A percentile compares a stretch with the other conserved stretches of the same genome.
Evolutionary conservation across 2,113 vertebrate species (phyloP).

Genomic region (Noturus placidus): DNA sequence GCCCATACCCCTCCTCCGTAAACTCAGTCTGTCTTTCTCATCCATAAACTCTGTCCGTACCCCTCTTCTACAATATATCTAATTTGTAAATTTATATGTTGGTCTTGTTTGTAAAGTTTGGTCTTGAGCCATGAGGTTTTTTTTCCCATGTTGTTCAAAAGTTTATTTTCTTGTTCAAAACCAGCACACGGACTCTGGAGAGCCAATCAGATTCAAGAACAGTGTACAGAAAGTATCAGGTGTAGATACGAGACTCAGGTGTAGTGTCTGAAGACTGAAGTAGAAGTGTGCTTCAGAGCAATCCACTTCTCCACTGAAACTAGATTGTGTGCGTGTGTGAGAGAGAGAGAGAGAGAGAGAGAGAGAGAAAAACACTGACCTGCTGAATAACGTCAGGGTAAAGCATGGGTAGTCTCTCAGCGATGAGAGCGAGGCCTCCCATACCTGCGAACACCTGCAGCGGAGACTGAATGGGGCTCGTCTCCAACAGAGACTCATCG

Average conservation of each 20-base stretch:
- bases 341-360: not conserved
- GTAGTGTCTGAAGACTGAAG: not conserved
- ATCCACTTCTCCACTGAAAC: not conserved
- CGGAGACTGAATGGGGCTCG: constrained; percentile 92
- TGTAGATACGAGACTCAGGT: not conserved
- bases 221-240: not conserved
- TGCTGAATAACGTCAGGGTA: constrained; percentile 98
- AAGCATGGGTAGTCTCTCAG: constrained; percentile 95
- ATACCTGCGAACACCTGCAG: constrained; percentile 98
- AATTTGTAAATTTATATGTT: too few relatives aligned
- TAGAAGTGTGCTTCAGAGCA: not conserved
- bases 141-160: too few relatives aligned
- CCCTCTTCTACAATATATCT: too few relatives aligned
- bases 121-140: too few relatives aligned
- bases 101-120: not conserved
- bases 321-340: not conserved
- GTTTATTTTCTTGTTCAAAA: not conserved
- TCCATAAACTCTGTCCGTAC: too few relatives aligned
- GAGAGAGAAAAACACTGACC: constrained; percentile 68
- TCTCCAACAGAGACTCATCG: constrained; percentile 93
- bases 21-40: too few relatives aligned
- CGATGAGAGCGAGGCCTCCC: constrained; percentile 95
- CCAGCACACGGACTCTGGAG: not conserved
- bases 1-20: too few relatives aligned
- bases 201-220: not conserved